phyloP scores from a whole-genome alignment of 1,140 invertebrate species.

The Hyles euphorbiae region DNA sequence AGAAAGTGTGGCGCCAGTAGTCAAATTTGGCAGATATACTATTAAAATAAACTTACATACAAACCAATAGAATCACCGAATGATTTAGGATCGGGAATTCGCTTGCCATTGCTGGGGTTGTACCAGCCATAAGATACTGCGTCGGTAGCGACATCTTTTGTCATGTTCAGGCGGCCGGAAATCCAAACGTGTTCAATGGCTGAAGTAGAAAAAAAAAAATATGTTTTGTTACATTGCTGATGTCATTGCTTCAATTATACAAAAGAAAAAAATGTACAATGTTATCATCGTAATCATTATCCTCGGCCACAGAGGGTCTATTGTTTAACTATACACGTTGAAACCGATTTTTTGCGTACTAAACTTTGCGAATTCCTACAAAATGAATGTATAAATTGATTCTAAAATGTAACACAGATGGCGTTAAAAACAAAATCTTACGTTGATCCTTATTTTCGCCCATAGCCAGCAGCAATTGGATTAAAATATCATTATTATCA shows the following conservation, averaged over 20 bases:
- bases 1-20: too few species aligned
- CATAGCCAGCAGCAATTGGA: slow-evolving; percentile 55
- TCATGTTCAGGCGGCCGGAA: slow-evolving; percentile 50
- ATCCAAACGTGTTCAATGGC: slow-evolving; percentile 55
- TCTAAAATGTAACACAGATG: slow-evolving; percentile 14
- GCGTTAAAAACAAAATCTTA: slow-evolving; percentile 31
- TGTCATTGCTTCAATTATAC: too few species aligned
- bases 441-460: slow-evolving; percentile 62
- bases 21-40: too few species aligned
- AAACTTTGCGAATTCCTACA: too few species aligned
- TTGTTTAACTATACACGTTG: too few species aligned
- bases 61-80: slow-evolving; percentile 17
- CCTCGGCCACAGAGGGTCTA: too few species aligned
- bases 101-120: slow-evolving; percentile 38
- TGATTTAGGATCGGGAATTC: slow-evolving; percentile 36
- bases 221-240: too few species aligned
- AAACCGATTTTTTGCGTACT: too few species aligned
- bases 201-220: slow-evolving; percentile 22
- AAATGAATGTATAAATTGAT: not conserved
- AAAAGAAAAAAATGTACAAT: too few species aligned
- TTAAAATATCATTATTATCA: slow-evolving; percentile 47
- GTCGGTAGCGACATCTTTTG: slow-evolving; percentile 39
- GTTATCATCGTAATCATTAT: too few species aligned
- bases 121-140: slow-evolving; percentile 39
- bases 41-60: slow-evolving; percentile 30